Evolutionary conservation across 2,797 vertebrate species (phyloP).

Genomic region (Adrianichthys oophorus): DNA sequence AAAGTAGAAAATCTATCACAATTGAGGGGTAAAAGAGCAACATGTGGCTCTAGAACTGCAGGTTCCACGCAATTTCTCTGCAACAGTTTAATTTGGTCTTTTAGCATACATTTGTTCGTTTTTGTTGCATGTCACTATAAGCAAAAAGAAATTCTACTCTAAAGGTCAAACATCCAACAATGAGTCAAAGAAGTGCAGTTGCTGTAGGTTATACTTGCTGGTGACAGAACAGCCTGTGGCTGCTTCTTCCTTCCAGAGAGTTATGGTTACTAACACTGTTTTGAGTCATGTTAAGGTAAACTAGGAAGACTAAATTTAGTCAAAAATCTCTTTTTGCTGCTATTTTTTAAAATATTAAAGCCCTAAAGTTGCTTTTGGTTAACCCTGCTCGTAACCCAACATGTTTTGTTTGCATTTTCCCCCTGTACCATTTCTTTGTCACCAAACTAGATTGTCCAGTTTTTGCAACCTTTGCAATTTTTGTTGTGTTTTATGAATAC

Average conservation of each 20-base stretch:
- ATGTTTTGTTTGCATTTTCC: constrained; percentile 15
- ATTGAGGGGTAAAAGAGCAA: too few species aligned
- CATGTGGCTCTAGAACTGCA: too few species aligned
- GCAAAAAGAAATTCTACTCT: constrained; percentile 1
- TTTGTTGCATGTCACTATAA: constrained; percentile 6
- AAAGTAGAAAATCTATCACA: too few species aligned
- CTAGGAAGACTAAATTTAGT: not conserved
- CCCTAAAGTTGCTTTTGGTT: constrained; percentile 30
- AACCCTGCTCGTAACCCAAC: constrained; percentile 34
- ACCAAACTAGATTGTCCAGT: constrained; percentile 45
- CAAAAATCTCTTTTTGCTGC: not conserved
- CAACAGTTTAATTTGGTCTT: not conserved
- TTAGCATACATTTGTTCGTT: constrained; percentile 11
- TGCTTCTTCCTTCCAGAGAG: too few species aligned
- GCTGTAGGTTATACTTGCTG: constrained; percentile 11
- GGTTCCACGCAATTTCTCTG: too few species aligned
- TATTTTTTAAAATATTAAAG: constrained; percentile 10
- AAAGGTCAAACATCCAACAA: constrained; percentile 4
- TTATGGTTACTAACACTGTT: too few species aligned
- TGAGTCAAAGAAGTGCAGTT: constrained; percentile 13
- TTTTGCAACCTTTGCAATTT: constrained; percentile 24
- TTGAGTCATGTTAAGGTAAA: too few species aligned
- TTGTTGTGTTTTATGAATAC: constrained; percentile 6
- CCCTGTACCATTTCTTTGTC: constrained; percentile 28
- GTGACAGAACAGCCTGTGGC: not conserved